Evolutionary conservation across 30 jellyfish, hydroid and myxozoan genomes (phyloP), one percentile per base, ranked within the genome.

Genomic region (Catostylus mosaicus): DNA sequence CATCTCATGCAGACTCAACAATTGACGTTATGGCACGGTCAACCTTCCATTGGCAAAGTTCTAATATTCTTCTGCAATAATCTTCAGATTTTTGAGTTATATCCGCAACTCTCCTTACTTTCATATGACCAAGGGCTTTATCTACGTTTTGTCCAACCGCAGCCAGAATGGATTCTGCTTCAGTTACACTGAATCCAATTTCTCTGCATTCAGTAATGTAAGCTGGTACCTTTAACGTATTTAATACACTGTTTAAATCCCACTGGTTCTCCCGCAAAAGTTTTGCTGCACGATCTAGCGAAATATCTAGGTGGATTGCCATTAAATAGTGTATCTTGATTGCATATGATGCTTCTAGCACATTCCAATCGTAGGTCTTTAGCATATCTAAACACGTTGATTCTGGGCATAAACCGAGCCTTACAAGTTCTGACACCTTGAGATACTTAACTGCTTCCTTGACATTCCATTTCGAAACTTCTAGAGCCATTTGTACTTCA

Each of bases 61-160:
- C 88, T 14, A 92, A 61, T 9, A 85, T 82, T 31, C 60, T 59
- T 30, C 86, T 57, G 73, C 98, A 92, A 54, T 62, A 51, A 20
- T 67, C 84, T 29, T 85, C 88, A n/a, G 94, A 82, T 47, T 78
- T 85, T 12, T 86, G 88, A 16, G 98, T 92, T n/a, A 92, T 80
- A 29, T 92, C 98, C 18, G 92, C 86, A 29, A 92, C 96, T 26
- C 93, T 68, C 36, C 37, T 66, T 16, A 78, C 70, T 47, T 92
- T 92, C 86, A 84, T 51, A 47, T 60, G 31, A 37, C 89, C 61
- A 30, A 85, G 31, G 1, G 98, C 96, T 50, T 78, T 59, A 11
- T 61, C 86, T 8, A 73, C 60, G 75, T 83, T 79, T 27, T 71
- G 31, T n/a, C 65, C 78, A 4, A 33, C 60, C 30, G 77, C 50